Conservation (phyloP, 1,140 invertebrate species). For the Drosophila pallidifrons region DNA sequence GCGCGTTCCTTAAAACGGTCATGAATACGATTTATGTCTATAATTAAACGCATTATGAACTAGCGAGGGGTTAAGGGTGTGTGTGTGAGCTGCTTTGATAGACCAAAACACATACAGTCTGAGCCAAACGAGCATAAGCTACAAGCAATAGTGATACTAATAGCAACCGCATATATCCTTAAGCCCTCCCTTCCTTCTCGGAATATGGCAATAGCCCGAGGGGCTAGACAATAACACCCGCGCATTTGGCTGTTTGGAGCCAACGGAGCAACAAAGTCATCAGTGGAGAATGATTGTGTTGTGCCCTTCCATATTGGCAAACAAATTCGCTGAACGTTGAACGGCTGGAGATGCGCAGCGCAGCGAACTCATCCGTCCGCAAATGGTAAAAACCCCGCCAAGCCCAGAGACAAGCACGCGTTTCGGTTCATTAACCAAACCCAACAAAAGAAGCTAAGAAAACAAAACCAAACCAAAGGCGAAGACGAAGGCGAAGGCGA, state of each 20-base stretch:
- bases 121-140: conserved; percentile 52
- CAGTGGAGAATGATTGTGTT: conserved; percentile 76
- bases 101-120: conserved; percentile 35
- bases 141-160: conserved; percentile 63
- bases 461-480: neutral
- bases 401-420: conserved; percentile 74
- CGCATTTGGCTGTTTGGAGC: conserved; percentile 54
- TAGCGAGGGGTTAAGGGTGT: conserved; percentile 18
- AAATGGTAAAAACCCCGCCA: conserved; percentile 29
- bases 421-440: conserved; percentile 81
- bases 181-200: conserved; percentile 35
- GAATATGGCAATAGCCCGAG: conserved; percentile 9
- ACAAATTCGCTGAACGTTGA: conserved; percentile 48
- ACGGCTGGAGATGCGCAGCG: conserved; percentile 33
- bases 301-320: conserved; percentile 63
- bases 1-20: neutral
- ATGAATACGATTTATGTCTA: conserved; percentile 23
- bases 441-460: conserved; percentile 61
- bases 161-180: conserved; percentile 43
- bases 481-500: neutral
- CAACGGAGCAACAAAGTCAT: conserved; percentile 75
- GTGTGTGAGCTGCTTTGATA: conserved; percentile 10
- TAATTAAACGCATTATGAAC: conserved; percentile 69
- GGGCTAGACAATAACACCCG: conserved; percentile 38
- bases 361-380: conserved; percentile 43